Base-by-base conservation (phyloP, 2,797 vertebrate genomes). In the Sebastes taczanowskii region DNA sequence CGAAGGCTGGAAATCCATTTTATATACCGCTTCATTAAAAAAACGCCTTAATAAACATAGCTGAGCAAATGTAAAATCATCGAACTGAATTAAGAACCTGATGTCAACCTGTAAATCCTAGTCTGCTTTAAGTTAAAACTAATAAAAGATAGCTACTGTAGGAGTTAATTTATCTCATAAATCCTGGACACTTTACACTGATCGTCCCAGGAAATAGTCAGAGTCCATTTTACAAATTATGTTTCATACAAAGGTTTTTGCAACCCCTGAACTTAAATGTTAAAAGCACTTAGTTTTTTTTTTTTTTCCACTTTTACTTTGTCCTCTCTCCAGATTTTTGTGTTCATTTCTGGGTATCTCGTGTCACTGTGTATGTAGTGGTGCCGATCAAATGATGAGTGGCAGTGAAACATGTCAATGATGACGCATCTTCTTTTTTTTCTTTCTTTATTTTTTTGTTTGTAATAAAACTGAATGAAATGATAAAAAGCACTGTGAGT, bases 391-490 rank as follows among this genome's bases (percentile, higher is more conserved):
- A 85, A 91, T 79, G 90, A 94, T 90, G 91, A 94, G 90, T 93
- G 94, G 88, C 94, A 90, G 88, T 93, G 86, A 86, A 95, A 94
- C 89, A 91, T 94, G 94, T 95, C 91, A 92, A 91, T 89, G 91
- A 95, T 94, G 92, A 95, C 86, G 78, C 93, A 93, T 93, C 93
- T 93, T 84, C 81, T 82, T 90, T 81, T 85, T 88, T 84, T 87
- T 65, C 35, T 71, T 70, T 74, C 11, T 80, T 68, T 69, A 1
- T 75, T 84, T 84, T 87, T 93, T 88, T 93, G 93, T 96, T 96
- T 96, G 93, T 96, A 96, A 96, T 96, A 96, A 96, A 96, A 95
- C 82, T 83, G 84, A 95, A 94, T 91, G 88, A 95, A 94, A 93
- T 89, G 7, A 93, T 85, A 82, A 52, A 90, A 74, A 69, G 35